These are phyloP conservation scores for Dallia pectoralis DNA, from an alignment of 2,797 vertebrate genomes.

Conservation along the genomic window DNA sequence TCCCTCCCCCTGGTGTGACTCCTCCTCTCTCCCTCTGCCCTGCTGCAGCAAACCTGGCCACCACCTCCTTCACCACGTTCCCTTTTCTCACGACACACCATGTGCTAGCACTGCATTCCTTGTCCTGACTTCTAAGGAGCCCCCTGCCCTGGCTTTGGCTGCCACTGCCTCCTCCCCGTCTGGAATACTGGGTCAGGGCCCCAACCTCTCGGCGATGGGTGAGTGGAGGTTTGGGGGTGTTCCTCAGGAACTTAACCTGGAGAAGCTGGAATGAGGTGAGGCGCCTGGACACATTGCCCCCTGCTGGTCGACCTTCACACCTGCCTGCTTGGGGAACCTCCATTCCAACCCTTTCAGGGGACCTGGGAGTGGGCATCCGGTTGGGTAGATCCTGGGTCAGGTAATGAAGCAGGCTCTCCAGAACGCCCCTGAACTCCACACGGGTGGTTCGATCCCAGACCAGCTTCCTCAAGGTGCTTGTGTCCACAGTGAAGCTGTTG, in stretches of 20 bases:
- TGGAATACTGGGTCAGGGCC: constrained; percentile 70
- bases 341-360: constrained; percentile 1
- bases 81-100: constrained; percentile 48
- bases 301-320: constrained; percentile 27
- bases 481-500: constrained; percentile 57
- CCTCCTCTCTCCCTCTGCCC: constrained; percentile 75
- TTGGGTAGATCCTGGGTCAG: constrained; percentile 53
- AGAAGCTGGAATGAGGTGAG: constrained; percentile 88
- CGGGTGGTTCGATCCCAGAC: constrained; percentile 67
- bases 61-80: constrained; percentile 78
- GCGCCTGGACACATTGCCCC: constrained; percentile 33
- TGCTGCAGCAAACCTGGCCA: constrained; percentile 78
- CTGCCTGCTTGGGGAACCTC: background rate
- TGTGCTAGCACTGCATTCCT: constrained; percentile 45
- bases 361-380: constrained; percentile 19
- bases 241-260: constrained; percentile 83
- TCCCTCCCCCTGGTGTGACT: constrained; percentile 49
- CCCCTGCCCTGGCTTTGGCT: constrained; percentile 31
- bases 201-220: constrained; percentile 84
- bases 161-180: constrained; percentile 19
- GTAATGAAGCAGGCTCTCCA: constrained; percentile 83
- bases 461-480: constrained; percentile 76
- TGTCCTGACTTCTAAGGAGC: constrained; percentile 21
- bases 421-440: constrained; percentile 74
- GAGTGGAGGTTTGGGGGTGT: constrained; percentile 70